Percentiles rank a stretch among this genome's conserved stretches.
phyloP scores from a whole-genome alignment of 1,140 invertebrate genomes.

The Trichonephila inaurata region DNA sequence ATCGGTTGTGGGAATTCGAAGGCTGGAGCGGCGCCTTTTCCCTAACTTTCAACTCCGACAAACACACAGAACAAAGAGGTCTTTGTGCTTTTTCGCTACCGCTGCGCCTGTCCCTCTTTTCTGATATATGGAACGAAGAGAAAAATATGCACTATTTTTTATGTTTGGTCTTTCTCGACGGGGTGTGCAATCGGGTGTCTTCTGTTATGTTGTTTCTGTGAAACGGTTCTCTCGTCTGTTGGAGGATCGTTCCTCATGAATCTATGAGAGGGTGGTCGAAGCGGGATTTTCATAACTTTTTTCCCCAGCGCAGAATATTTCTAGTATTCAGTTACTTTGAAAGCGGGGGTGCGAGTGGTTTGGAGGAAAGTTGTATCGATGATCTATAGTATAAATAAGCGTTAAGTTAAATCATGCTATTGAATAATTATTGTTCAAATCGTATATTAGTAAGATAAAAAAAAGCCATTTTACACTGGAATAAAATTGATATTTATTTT shows the following conservation, averaged over 20 bases:
- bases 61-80: constrained; percentile 14
- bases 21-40: neutral
- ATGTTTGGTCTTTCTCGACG: neutral
- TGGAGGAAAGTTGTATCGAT: too few relatives aligned
- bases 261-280: neutral
- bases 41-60: neutral
- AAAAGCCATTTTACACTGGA: too few relatives aligned
- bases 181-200: neutral
- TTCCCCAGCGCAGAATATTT: neutral
- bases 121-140: neutral
- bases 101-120: neutral
- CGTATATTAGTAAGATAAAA: too few relatives aligned
- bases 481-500: too few relatives aligned
- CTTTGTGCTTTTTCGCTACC: constrained; percentile 6
- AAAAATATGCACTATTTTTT: constrained; percentile 1
- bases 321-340: neutral
- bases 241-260: neutral
- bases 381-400: too few relatives aligned
- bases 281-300: neutral
- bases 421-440: too few relatives aligned
- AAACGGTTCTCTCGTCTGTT: neutral
- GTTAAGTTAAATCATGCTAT: too few relatives aligned
- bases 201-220: neutral
- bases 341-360: neutral
- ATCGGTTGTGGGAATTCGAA: constrained; percentile 43